Evolutionary conservation across 1,140 invertebrate species (phyloP), one percentile per base, ranked within the genome.

Genomic region (Geopemphigus sp.): DNA sequence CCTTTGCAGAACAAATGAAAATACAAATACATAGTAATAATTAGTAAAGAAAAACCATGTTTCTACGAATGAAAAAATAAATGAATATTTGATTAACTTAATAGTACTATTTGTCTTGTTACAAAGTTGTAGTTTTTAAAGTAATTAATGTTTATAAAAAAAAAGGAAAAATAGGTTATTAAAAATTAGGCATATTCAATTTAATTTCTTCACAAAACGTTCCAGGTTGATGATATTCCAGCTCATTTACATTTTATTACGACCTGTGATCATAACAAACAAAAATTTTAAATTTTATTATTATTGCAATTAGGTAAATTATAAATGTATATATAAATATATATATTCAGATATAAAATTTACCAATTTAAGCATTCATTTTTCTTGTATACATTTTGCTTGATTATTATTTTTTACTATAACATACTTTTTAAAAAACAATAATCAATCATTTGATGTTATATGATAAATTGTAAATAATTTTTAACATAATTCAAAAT

Each of bases 11-110:
- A 78, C 57, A 78, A 78, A 78, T 78, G 57, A 61, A 78, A 61
- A 78, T 63, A 78, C 74, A 78, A 76, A 78, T 78, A 78, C 57
- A 78, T 78, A 47, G 57, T 78, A 63, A 78, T 63, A 47, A 78
- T 78, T 78, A 78, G 74, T 78, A 78, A 50, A 61, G 74, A 78
- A 78, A 78, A 78, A 78, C 22, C 63, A 63, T 22, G 10, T 47
- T 57, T 39, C 56, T 78, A 61, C n/a, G n/a, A 47, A 78, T 63
- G 39, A 63, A 78, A 76, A 76, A 76, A 22, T 54, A 12, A 26
- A 59, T 22, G 32, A 74, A 17, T n/a, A n/a, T n/a, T 24, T 29
- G n/a, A 24, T 56, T 24, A 61, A 78, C 32, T 78, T 47, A 78
- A 76, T 14, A 78, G 57, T 50, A 63, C 39, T 57, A 59, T 24